A percentile compares a stretch with the other conserved stretches of the same genome.
Conservation (phyloP, 2,888 invertebrate species). For the Ectemnius cavifrons region DNA sequence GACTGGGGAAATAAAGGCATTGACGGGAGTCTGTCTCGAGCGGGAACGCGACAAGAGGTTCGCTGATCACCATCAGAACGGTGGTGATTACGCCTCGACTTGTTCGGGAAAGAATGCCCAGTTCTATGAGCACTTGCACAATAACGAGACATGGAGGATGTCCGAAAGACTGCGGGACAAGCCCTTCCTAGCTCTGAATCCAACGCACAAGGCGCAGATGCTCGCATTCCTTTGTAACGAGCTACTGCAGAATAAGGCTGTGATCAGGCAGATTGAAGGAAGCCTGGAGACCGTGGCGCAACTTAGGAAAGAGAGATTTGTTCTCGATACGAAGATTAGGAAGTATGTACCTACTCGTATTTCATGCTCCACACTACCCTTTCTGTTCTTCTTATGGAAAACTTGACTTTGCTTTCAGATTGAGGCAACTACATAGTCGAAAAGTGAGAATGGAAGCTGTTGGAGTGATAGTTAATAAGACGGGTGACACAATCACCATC, state of each 20-base stretch:
- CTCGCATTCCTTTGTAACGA: conserved; percentile 96
- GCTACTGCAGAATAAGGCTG: conserved; percentile 94
- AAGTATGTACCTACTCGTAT: conserved; percentile 82
- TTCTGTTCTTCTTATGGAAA: conserved; percentile 27
- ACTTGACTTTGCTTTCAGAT: conserved; percentile 74
- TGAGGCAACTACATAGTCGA: conserved; percentile 85
- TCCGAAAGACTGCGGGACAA: conserved; percentile 89
- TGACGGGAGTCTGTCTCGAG: conserved; percentile 90
- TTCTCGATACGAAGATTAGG: conserved; percentile 94
- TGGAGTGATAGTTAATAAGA: conserved; percentile 75
- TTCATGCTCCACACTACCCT: background rate
- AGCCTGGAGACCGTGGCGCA: conserved; percentile 92
- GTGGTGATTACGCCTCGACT: conserved; percentile 84
- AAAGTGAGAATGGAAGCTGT: conserved; percentile 87
- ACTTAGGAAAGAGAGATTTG: conserved; percentile 93
- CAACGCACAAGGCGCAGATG: conserved; percentile 92
- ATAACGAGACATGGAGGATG: conserved; percentile 88
- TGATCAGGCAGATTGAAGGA: conserved; percentile 92
- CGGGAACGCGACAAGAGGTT: conserved; percentile 88
- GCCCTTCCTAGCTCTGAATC: conserved; percentile 91
- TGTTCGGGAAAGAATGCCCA: conserved; percentile 86
- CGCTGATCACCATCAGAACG: conserved; percentile 90
- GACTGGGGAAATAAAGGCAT: conserved; percentile 90
- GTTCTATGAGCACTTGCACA: conserved; percentile 88
- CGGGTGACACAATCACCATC: conserved; percentile 74